A percentile compares a stretch with the other conserved stretches of the same genome.
Conservation (phyloP, 2,797 vertebrate genomes). For the Podarcis lilfordi region DNA sequence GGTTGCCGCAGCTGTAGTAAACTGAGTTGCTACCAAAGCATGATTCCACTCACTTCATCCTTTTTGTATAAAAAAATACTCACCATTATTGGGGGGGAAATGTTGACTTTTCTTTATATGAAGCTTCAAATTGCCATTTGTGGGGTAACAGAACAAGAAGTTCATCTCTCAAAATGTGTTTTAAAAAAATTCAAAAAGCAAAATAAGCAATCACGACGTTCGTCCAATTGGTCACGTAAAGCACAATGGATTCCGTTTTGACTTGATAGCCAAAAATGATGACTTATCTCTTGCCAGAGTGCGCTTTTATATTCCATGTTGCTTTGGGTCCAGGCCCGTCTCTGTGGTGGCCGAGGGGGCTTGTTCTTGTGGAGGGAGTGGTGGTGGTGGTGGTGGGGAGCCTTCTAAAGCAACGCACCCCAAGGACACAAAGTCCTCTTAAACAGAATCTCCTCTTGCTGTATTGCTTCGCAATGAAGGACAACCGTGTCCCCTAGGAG, state of each 20-base stretch:
- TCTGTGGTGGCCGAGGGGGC: background rate
- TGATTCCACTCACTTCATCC: background rate
- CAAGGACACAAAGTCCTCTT: background rate
- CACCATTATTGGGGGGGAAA: background rate
- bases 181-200: background rate
- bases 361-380: too few species aligned
- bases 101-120: background rate
- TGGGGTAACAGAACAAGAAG: background rate
- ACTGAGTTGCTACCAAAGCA: background rate
- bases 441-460: background rate
- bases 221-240: background rate
- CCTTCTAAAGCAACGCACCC: too few species aligned
- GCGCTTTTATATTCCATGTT: too few species aligned
- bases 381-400: too few species aligned
- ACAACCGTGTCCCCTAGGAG: background rate
- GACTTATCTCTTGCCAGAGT: too few species aligned
- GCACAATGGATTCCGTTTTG: too few species aligned
- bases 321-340: background rate
- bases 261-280: background rate
- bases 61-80: background rate
- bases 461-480: background rate
- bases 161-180: background rate
- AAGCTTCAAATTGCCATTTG: background rate
- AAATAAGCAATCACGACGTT: background rate
- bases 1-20: too few species aligned